Evolutionary conservation across 2,888 invertebrate genomes (phyloP).

Genomic region (Caenorhabditis sulstoni): DNA sequence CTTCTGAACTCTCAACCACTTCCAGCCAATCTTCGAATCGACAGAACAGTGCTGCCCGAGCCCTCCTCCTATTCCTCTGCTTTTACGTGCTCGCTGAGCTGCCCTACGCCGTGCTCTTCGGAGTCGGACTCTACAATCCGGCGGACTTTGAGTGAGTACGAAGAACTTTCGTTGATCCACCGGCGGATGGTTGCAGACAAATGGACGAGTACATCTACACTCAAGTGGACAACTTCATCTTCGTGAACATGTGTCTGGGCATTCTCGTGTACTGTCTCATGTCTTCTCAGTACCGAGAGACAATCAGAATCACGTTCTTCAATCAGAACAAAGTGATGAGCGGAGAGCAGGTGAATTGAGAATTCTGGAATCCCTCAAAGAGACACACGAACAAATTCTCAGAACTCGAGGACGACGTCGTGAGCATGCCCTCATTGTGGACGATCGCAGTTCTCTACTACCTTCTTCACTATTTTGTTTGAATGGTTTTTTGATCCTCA

Average conservation of each 20-base stretch:
- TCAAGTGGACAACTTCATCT: conserved; percentile 47
- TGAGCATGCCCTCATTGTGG: no score
- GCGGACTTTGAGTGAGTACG: conserved; percentile 28
- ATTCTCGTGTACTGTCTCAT: conserved; percentile 47
- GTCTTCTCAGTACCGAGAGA: conserved; percentile 43
- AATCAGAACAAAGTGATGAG: not conserved
- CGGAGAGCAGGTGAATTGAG: not conserved
- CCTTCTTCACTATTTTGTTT: no score
- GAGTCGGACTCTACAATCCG: conserved; percentile 37
- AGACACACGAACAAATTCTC: not conserved
- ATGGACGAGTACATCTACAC: conserved; percentile 43
- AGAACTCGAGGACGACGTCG: not conserved
- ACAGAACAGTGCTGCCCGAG: conserved; percentile 16
- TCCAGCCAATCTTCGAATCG: conserved; percentile 1
- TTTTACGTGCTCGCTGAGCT: conserved; percentile 40
- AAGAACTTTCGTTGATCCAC: not conserved
- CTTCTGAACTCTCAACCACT: not conserved
- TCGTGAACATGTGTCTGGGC: conserved; percentile 41
- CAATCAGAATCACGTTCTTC: conserved; percentile 20
- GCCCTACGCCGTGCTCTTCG: conserved; percentile 31
- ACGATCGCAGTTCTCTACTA: no score
- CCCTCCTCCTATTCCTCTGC: conserved; percentile 31
- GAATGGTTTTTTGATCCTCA: no score
- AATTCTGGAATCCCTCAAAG: not conserved
- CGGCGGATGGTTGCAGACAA: conserved; percentile 8